Conservation (phyloP, 2,888 invertebrate genomes). For the Mythimna impura region DNA sequence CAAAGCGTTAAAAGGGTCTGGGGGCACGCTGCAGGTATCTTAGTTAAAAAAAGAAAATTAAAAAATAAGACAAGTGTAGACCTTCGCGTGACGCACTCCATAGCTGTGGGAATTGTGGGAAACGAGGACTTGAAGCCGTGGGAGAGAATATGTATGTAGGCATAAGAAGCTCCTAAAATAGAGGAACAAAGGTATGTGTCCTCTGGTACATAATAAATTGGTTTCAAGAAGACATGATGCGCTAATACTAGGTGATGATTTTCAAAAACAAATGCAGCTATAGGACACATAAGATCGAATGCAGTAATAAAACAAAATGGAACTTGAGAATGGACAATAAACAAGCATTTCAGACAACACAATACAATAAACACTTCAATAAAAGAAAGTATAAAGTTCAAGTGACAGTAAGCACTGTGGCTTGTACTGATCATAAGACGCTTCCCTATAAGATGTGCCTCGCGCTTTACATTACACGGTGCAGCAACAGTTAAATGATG, state of each 20-base stretch:
- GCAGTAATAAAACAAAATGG: background rate
- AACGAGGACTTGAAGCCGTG: slow-evolving; percentile 42
- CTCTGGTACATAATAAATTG: background rate
- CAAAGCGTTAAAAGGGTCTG: slow-evolving; percentile 64
- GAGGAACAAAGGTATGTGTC: background rate
- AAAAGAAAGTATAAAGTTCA: background rate
- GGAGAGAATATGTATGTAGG: slow-evolving; percentile 22
- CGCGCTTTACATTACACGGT: background rate
- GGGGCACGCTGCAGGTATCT: slow-evolving; percentile 73
- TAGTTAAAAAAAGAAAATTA: slow-evolving; percentile 65
- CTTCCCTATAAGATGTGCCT: background rate
- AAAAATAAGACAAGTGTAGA: slow-evolving; percentile 70
- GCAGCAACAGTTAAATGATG: slow-evolving; percentile 14
- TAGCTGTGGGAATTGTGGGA: slow-evolving; percentile 60
- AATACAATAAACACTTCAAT: background rate
- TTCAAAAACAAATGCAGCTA: background rate
- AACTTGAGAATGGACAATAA: background rate
- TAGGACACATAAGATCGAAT: background rate
- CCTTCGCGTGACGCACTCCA: slow-evolving; percentile 65
- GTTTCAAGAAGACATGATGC: background rate
- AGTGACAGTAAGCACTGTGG: background rate
- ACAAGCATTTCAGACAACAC: background rate
- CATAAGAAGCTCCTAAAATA: background rate
- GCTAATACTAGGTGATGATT: too few relatives aligned
- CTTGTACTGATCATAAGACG: background rate